These are phyloP conservation scores for Rhyacophila brunnea DNA, from an alignment of 1,140 invertebrate species.

Conservation along the genomic window DNA sequence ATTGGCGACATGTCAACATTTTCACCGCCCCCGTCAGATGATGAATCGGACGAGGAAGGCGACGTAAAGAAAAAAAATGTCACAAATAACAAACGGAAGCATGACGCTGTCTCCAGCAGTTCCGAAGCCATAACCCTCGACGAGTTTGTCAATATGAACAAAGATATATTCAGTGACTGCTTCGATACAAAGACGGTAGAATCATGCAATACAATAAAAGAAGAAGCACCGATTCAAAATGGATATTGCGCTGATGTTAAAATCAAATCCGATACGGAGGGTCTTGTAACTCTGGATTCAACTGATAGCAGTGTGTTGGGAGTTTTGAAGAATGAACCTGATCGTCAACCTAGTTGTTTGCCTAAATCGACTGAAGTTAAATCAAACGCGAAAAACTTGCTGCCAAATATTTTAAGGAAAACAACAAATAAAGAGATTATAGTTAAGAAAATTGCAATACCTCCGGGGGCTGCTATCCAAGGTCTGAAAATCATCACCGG, in stretches of 20 bases:
- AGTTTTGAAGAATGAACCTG: no score
- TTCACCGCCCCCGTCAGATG: constrained; percentile 11
- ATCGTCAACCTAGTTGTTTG: no score
- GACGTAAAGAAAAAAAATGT: not conserved
- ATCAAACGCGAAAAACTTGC: no score
- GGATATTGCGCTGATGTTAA: no score
- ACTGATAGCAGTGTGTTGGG: no score
- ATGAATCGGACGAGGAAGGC: constrained; percentile 5
- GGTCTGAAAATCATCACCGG: constrained; percentile 36
- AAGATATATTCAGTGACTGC: constrained; percentile 49
- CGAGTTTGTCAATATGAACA: constrained; percentile 53
- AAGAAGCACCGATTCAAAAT: not conserved
- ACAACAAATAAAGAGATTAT: constrained; percentile 43
- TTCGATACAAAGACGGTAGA: not conserved
- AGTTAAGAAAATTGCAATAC: constrained; percentile 40
- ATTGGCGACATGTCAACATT: constrained; percentile 8
- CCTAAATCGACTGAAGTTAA: no score
- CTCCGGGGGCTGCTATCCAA: constrained; percentile 33
- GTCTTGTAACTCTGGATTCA: no score
- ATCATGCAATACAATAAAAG: not conserved
- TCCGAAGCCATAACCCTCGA: constrained; percentile 45
- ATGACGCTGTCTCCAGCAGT: not conserved
- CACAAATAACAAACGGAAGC: not conserved
- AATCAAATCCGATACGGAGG: not conserved
- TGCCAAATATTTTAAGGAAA: no score